Percentiles rank a stretch among this genome's conserved stretches.
Conservation (phyloP, 1,140 invertebrate species). For the Philotrypesis tridentata region DNA sequence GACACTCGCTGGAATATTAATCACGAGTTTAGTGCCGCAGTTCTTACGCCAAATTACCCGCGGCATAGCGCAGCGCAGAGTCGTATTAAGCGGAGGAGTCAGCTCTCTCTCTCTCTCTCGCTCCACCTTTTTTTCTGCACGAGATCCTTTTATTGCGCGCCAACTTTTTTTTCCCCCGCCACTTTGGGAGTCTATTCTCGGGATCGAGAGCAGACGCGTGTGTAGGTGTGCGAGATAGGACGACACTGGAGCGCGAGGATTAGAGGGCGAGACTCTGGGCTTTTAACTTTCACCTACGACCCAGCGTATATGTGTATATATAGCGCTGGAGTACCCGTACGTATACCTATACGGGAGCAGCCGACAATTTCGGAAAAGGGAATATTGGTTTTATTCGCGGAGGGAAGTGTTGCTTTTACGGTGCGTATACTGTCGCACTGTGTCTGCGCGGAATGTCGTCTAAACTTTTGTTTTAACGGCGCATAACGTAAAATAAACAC, state of each 20-base stretch:
- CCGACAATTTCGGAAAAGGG: not conserved
- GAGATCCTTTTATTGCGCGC: not conserved
- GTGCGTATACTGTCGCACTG: too few species aligned
- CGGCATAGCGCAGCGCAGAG: too few species aligned
- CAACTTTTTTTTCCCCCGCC: not conserved
- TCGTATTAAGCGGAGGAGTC: too few species aligned
- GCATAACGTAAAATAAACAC: too few species aligned
- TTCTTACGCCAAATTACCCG: not conserved
- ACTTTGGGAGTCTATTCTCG: not conserved
- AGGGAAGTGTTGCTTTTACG: too few species aligned
- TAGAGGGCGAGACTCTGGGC: not conserved
- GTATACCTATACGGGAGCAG: too few species aligned
- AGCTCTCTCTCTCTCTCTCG: too few species aligned
- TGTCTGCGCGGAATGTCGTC: too few species aligned
- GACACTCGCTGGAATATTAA: not conserved
- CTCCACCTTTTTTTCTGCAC: not conserved
- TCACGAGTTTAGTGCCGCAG: not conserved
- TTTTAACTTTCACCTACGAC: not conserved
- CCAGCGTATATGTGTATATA: too few species aligned
- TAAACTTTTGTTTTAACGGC: too few species aligned
- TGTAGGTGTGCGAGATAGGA: not conserved
- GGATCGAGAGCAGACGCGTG: too few species aligned
- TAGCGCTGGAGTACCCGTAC: too few species aligned
- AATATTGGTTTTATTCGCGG: not conserved
- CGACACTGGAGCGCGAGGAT: not conserved